phyloP scores from a whole-genome alignment of 2,888 invertebrate species.

The Lithosia quadra region DNA sequence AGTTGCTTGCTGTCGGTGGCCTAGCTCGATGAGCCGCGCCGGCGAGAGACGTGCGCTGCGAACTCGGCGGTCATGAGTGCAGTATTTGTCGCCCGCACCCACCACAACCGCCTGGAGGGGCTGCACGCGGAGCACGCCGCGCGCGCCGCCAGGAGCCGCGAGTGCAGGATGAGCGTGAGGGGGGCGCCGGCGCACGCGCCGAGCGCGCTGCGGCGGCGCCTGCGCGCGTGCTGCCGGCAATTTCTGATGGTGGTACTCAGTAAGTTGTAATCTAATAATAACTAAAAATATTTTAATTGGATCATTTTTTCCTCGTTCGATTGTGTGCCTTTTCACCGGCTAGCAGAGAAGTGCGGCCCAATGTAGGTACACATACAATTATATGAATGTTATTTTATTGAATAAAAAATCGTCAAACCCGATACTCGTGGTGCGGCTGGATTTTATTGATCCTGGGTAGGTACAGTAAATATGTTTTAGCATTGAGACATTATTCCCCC shows the following conservation, averaged over 20 bases:
- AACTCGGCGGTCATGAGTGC: too few species aligned
- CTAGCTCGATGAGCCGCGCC: slow-evolving; percentile 9
- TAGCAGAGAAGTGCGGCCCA: background rate
- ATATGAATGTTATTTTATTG: background rate
- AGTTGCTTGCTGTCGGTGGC: slow-evolving; percentile 1
- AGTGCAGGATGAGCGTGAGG: slow-evolving; percentile 11
- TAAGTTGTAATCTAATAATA: slow-evolving; percentile 14
- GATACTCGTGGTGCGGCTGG: background rate
- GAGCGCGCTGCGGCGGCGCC: slow-evolving; percentile 4
- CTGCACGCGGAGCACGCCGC: too few species aligned
- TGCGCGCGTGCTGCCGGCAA: slow-evolving; percentile 18
- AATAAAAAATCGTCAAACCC: background rate
- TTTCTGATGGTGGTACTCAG: slow-evolving; percentile 20
- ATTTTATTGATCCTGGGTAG: background rate
- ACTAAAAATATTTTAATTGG: background rate
- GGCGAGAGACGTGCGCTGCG: too few species aligned
- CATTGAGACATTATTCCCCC: too few species aligned
- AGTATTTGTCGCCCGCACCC: too few species aligned
- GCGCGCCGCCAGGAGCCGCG: background rate
- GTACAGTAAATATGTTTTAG: too few species aligned
- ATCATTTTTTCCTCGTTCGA: background rate
- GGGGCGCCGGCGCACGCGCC: background rate
- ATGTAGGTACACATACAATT: background rate
- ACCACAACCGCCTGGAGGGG: background rate
- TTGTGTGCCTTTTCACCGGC: background rate